Conservation (phyloP, 2,113 vertebrate species). For the Psephotus haematonotus region DNA sequence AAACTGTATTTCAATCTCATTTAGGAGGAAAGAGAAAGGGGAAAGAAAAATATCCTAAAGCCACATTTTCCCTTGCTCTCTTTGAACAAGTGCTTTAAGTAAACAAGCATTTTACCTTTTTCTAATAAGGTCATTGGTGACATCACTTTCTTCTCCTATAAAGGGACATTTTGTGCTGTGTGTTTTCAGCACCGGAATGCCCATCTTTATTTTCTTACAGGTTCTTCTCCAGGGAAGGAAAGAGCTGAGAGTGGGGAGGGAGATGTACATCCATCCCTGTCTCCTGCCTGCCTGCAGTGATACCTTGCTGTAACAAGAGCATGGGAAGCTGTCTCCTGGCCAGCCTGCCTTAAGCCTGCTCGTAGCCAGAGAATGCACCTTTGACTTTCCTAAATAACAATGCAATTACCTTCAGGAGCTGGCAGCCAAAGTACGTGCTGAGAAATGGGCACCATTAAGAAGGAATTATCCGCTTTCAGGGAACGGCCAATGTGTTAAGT, state of each 20-base stretch:
- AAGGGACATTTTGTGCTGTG: slow-evolving; percentile 23
- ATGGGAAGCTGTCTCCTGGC: background rate
- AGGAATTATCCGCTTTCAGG: slow-evolving; percentile 68
- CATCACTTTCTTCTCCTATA: slow-evolving; percentile 62
- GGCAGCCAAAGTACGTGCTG: slow-evolving; percentile 66
- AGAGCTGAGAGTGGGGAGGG: background rate
- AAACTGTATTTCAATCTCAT: slow-evolving; percentile 75
- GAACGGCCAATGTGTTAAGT: slow-evolving; percentile 63
- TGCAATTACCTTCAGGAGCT: slow-evolving; percentile 69
- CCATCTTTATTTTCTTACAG: background rate
- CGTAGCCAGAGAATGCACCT: slow-evolving; percentile 50
- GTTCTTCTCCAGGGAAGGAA: background rate
- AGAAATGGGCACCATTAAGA: slow-evolving; percentile 70
- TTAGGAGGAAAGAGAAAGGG: slow-evolving; percentile 47
- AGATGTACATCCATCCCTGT: background rate
- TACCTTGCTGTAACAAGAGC: slow-evolving; percentile 29
- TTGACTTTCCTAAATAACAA: slow-evolving; percentile 73
- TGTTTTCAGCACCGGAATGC: slow-evolving; percentile 30
- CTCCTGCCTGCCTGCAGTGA: slow-evolving; percentile 32
- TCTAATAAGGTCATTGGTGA: slow-evolving; percentile 77
- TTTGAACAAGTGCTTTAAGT: slow-evolving; percentile 63
- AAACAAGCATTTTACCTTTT: slow-evolving; percentile 67
- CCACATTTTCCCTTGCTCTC: slow-evolving; percentile 47
- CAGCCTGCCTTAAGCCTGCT: background rate
- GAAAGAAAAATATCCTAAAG: slow-evolving; percentile 57